Base-by-base conservation (phyloP, 2,888 invertebrate genomes). In the Conistra vaccinii region DNA sequence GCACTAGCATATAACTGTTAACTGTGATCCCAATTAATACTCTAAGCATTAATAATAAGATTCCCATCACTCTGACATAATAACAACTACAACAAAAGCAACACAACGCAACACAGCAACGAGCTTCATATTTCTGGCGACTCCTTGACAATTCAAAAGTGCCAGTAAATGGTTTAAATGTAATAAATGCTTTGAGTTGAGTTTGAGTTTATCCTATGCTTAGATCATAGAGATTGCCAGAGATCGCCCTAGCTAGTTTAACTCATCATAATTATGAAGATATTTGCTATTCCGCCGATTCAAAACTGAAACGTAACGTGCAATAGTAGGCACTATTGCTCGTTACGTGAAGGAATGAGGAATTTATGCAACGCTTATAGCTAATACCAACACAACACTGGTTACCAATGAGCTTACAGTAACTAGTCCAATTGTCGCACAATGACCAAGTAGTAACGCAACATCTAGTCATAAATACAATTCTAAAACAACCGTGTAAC, bases 401-500 rank as follows among this genome's bases (percentile, higher is more conserved):
- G 20, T 79, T 57, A 67, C 61, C 14, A 79, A 62, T 42, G 51
- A 58, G 32, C 35, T 53, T 32, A 23, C 20, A 51, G 14, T 57
- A 62, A 62, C 48, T 51, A 65, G 32, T 17, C 14, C 20, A 65
- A 60, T 48, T 60, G 14, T 74, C 51, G 29, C 0, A 55, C 53
- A 58, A 48, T 17, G 32, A 32, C 14, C 48, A 71, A 65, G 45
- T n/a, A 60, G 12, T 57, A 57, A 67, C 29, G 29, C 12, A 71
- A 76, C 12, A 45, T 17, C 51, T 23, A 62, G 57, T 57, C 63
- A 45, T 65, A 48, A 73, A 78, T 26, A 82, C 32, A 26, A 48
- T 29, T 9, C 65, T 58, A 60, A 81, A 76, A 61, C 69, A 69
- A 62, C 48, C 32, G 35, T 68, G 29, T 75, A 79, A 70, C 45